Evolutionary conservation across 2,797 vertebrate genomes (phyloP).

Genomic region (Agapornis canus): DNA sequence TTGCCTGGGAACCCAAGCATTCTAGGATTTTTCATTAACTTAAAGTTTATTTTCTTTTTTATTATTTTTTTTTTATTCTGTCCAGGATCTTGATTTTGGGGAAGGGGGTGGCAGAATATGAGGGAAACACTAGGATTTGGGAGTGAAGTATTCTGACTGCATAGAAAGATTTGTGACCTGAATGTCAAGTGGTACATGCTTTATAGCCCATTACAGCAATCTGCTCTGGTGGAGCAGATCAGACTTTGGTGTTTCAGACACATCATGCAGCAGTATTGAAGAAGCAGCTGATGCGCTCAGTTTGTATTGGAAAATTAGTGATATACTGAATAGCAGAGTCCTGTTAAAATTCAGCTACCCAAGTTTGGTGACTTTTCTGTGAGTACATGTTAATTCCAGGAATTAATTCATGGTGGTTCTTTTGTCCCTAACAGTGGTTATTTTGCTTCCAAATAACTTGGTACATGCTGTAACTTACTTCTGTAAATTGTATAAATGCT

Average conservation of each 20-base stretch:
- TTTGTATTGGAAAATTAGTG: not conserved
- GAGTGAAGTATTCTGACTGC: not conserved
- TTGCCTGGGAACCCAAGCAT: not conserved
- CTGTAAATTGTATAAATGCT: not conserved
- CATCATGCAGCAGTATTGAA: not conserved
- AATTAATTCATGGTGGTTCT: not conserved
- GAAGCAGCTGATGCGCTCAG: not conserved
- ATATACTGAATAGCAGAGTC: not conserved
- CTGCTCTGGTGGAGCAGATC: not conserved
- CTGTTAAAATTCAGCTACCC: not conserved
- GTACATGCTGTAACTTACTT: not conserved
- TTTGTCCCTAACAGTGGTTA: not conserved
- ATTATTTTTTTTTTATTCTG: not conserved
- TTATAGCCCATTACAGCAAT: not conserved
- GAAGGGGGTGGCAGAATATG: accelerated
- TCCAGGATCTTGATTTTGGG: not conserved
- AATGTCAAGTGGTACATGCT: not conserved
- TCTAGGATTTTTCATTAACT: not conserved
- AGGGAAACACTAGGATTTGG: not conserved
- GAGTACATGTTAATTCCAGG: not conserved
- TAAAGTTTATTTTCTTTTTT: not conserved
- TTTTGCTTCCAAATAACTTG: not conserved
- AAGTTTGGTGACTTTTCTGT: not conserved
- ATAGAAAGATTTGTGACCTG: not conserved
- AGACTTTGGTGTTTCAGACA: not conserved